Evolutionary conservation across 2,797 vertebrate species (phyloP).

Genomic region (Rachycentron canadum): DNA sequence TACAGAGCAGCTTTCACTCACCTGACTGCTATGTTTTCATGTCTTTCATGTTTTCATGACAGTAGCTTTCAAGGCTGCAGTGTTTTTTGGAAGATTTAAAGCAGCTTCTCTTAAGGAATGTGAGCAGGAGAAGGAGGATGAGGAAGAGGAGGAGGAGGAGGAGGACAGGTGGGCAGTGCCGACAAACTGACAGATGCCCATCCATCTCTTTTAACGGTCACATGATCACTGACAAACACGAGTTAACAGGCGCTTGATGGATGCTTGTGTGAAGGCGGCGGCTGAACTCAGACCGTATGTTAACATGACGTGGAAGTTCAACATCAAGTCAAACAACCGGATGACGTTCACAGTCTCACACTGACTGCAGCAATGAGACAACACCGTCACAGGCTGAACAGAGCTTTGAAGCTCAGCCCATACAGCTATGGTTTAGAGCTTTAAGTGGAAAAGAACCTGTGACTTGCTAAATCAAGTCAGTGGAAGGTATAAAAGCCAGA

Average conservation of each 20-base stretch:
- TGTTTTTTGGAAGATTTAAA: conserved; percentile 30
- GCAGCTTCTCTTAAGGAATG: conserved; percentile 36
- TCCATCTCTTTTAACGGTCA: conserved; percentile 22
- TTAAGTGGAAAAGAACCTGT: neutral
- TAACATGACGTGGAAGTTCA: conserved; percentile 1
- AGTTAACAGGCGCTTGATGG: conserved; percentile 22
- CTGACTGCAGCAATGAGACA: too few species aligned
- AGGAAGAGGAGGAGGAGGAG: too few species aligned
- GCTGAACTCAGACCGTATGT: neutral
- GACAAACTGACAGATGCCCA: conserved; percentile 34
- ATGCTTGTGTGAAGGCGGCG: neutral
- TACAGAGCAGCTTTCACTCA: conserved; percentile 41
- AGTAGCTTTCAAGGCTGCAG: conserved; percentile 26
- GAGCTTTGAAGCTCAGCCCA: neutral
- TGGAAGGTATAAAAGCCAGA: neutral
- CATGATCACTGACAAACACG: conserved; percentile 15
- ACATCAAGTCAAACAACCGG: neutral
- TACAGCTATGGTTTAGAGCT: neutral
- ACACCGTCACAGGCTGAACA: neutral
- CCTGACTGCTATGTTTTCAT: conserved; percentile 22
- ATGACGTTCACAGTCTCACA: neutral
- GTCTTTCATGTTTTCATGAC: conserved; percentile 27
- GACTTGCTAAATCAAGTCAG: neutral
- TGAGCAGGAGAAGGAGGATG: conserved; percentile 38
- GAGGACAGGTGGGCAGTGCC: conserved; percentile 6